Evolutionary conservation across 2,888 invertebrate species (phyloP).

Genomic region (Eupithecia tripunctaria): DNA sequence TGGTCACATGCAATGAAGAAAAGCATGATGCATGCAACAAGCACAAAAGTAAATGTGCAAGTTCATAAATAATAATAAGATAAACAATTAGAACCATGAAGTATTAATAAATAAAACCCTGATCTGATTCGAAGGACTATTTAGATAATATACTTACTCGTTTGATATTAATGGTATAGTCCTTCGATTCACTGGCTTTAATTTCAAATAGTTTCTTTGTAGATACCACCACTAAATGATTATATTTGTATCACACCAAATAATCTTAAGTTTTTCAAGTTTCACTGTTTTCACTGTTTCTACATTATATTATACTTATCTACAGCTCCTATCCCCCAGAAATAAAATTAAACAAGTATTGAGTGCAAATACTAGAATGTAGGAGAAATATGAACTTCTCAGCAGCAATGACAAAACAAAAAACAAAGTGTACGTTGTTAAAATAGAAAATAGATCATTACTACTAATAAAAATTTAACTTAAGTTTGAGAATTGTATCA

Average conservation of each 20-base stretch:
- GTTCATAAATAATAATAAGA: conserved; percentile 16
- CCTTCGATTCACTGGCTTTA: conserved; percentile 38
- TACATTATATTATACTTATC: neutral
- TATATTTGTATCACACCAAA: neutral
- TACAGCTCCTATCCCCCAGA: neutral
- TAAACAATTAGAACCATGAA: conserved; percentile 14
- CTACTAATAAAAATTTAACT: neutral
- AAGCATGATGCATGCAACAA: conserved; percentile 23
- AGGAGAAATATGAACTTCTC: neutral
- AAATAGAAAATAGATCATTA: neutral
- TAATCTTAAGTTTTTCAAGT: neutral
- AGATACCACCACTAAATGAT: neutral
- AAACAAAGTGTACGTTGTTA: neutral
- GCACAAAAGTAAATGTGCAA: neutral
- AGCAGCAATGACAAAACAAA: no score
- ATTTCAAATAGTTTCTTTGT: conserved; percentile 5
- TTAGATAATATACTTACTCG: conserved; percentile 38
- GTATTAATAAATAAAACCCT: neutral
- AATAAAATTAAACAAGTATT: neutral
- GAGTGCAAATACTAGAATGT: neutral
- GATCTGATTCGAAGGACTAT: conserved; percentile 42
- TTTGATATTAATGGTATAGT: conserved; percentile 33
- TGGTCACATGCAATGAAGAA: conserved; percentile 18
- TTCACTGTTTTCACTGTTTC: neutral
- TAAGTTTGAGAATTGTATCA: neutral